Conservation (phyloP, 2,888 invertebrate species). For the Augochlorella aurata region DNA sequence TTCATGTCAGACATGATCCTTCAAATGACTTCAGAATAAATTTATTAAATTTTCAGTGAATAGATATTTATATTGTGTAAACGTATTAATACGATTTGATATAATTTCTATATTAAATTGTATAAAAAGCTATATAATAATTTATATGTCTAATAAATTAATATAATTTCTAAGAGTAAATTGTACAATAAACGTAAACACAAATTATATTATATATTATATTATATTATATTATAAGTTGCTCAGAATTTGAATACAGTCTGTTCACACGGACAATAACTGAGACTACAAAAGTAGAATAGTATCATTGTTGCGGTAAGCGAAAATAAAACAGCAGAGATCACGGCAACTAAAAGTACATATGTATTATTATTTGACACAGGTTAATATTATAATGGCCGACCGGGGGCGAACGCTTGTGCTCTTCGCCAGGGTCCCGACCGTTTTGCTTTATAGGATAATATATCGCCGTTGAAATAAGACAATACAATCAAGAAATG, state of each 20-base stretch:
- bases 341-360: not conserved
- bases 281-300: not conserved
- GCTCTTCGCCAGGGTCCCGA: not conserved
- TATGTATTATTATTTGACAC: not conserved
- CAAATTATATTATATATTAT: no score
- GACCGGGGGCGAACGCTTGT: not conserved
- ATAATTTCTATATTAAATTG: no score
- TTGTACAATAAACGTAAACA: no score
- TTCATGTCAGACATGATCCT: no score
- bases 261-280: not conserved
- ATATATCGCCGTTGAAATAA: slow-evolving; percentile 1
- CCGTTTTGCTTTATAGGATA: not conserved
- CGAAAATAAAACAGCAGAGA: not conserved
- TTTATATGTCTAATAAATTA: no score
- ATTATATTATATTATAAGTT: no score
- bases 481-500: not conserved
- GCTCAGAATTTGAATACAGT: no score
- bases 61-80: not conserved
- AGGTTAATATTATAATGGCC: not conserved
- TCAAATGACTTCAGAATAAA: not conserved
- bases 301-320: not conserved
- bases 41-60: not conserved
- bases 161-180: no score
- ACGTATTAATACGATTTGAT: not conserved
- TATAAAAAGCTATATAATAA: no score